Percentiles rank a stretch among this genome's conserved stretches.
Conservation (phyloP, 2,113 vertebrate species). For the Mohoua ochrocephala region DNA sequence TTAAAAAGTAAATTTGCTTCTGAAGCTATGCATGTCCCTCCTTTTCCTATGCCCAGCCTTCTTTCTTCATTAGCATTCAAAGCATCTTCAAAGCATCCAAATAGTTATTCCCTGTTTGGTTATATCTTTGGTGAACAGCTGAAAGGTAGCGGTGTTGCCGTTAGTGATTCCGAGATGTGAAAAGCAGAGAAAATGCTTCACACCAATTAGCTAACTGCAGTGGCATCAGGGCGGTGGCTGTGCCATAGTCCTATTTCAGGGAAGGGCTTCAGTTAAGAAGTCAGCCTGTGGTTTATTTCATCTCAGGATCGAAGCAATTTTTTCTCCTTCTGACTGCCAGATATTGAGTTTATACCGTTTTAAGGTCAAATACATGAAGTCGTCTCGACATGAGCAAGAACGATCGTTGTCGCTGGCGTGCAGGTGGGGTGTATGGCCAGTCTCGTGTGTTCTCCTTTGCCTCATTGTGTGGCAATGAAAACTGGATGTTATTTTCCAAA, state of each 20-base stretch:
- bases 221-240: background rate
- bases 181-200: background rate
- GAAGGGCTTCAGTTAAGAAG: background rate
- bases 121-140: background rate
- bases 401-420: background rate
- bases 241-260: background rate
- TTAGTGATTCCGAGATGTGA: background rate
- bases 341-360: background rate
- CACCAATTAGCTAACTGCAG: background rate
- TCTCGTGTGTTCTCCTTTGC: background rate
- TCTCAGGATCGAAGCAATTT: background rate
- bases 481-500: background rate
- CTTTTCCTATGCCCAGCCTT: background rate
- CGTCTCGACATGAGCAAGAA: background rate
- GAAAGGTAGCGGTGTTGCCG: background rate
- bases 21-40: background rate
- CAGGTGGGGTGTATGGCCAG: background rate
- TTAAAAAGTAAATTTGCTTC: background rate
- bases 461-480: background rate
- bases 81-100: background rate
- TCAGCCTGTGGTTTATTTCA: background rate
- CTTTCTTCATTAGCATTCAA: conserved; percentile 25
- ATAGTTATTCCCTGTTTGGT: background rate
- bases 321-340: background rate
- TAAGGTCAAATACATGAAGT: background rate